phyloP scores from a whole-genome alignment of 2,888 invertebrate species.

The Sinohyriopsis cumingii region DNA sequence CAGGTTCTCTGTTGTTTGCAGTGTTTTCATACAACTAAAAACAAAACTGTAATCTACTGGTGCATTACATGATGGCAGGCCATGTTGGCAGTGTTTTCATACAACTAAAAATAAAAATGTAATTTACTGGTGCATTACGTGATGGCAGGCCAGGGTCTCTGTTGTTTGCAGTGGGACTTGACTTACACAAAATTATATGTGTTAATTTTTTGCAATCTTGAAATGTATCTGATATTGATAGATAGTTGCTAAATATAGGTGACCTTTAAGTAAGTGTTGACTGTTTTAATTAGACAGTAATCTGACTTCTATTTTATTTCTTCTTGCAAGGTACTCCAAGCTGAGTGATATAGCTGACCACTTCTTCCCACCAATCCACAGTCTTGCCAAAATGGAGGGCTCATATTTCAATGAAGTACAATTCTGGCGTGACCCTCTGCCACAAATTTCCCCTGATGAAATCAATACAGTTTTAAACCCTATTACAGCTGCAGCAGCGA shows the following conservation, averaged over 20 bases:
- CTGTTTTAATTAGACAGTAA: background rate
- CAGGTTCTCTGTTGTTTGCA: background rate
- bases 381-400: slow-evolving; percentile 69
- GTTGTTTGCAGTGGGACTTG: background rate
- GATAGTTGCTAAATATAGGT: too few relatives aligned
- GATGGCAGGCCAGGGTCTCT: too few relatives aligned
- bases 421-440: slow-evolving; percentile 94
- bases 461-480: background rate
- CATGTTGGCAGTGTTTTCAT: too few relatives aligned
- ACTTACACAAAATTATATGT: background rate
- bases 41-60: too few relatives aligned
- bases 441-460: slow-evolving; percentile 67
- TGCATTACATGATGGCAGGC: too few relatives aligned
- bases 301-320: slow-evolving; percentile 5
- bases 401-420: slow-evolving; percentile 86
- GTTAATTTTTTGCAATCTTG: background rate
- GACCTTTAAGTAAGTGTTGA: background rate
- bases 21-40: too few relatives aligned
- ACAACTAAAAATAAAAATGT: too few relatives aligned
- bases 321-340: slow-evolving; percentile 87
- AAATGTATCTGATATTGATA: background rate
- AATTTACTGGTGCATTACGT: too few relatives aligned
- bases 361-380: slow-evolving; percentile 83
- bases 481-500: background rate
- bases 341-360: slow-evolving; percentile 96